A percentile compares a stretch with the other conserved stretches of the same genome.
phyloP scores from a whole-genome alignment of 2,797 vertebrate species.

The Hyperoplus lanceolatus region DNA sequence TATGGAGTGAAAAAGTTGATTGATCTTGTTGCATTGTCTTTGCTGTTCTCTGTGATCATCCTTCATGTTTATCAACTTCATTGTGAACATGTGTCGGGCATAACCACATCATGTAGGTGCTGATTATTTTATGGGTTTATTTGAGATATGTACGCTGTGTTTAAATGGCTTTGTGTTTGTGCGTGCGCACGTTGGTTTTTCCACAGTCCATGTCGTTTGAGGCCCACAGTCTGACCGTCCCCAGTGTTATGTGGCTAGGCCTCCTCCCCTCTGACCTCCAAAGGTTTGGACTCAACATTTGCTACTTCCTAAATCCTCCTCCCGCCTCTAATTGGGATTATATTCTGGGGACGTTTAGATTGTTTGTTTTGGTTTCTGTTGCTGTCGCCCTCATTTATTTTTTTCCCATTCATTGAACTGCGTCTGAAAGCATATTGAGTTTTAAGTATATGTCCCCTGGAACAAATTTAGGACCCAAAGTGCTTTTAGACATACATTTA shows the following conservation, averaged over 20 bases:
- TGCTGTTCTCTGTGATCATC: constrained; percentile 36
- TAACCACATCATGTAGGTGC: constrained; percentile 21
- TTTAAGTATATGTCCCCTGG: constrained; percentile 80
- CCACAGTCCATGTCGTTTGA: constrained; percentile 97
- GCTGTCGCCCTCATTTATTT: constrained; percentile 70
- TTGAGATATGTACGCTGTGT: constrained; percentile 32
- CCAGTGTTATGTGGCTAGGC: constrained; percentile 95
- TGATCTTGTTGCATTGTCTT: constrained; percentile 40
- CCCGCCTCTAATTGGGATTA: constrained; percentile 82
- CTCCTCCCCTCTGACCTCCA: constrained; percentile 96
- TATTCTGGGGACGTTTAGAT: constrained; percentile 80
- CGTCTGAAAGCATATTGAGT: constrained; percentile 67
- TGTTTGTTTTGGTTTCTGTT: constrained; percentile 85
- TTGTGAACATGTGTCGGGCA: constrained; percentile 46
- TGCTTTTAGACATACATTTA: constrained; percentile 72
- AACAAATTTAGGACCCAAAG: constrained; percentile 63
- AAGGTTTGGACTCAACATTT: constrained; percentile 88
- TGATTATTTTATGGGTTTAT: constrained; percentile 54
- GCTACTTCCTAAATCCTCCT: constrained; percentile 79
- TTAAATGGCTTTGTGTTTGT: constrained; percentile 29
- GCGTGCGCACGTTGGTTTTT: constrained; percentile 57
- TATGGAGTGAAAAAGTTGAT: constrained; percentile 57
- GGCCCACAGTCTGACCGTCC: constrained; percentile 94
- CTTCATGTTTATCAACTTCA: constrained; percentile 34
- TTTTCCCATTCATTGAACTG: constrained; percentile 49